Conservation (phyloP, 53 echinoderm and acorn worm species). For the Stichopus horrens region DNA sequence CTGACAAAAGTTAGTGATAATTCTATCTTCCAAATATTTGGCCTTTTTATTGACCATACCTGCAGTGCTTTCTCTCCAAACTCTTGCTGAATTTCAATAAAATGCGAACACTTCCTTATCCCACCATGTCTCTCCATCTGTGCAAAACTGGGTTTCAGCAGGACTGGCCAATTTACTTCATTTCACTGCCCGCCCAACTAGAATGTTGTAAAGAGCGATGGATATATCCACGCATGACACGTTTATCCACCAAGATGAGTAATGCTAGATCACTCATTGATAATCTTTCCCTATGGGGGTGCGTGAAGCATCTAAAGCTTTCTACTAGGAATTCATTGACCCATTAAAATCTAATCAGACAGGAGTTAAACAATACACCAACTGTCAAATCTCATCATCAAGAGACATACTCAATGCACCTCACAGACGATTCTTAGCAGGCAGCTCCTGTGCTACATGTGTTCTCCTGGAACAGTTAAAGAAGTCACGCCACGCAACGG, state of each 20-base stretch:
- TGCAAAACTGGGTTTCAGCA: too few species aligned
- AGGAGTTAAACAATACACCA: constrained; percentile 24
- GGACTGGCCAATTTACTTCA: not conserved
- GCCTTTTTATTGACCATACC: too few species aligned
- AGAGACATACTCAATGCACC: not conserved
- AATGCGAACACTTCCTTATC: too few species aligned
- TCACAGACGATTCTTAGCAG: not conserved
- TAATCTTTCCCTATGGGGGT: constrained; percentile 30
- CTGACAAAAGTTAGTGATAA: too few species aligned
- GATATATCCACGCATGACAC: constrained; percentile 38
- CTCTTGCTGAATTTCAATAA: too few species aligned
- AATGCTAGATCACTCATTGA: constrained; percentile 20
- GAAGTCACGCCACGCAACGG: not conserved
- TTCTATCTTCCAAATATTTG: too few species aligned
- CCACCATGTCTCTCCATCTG: too few species aligned
- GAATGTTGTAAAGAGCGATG: not conserved
- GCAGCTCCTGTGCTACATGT: not conserved
- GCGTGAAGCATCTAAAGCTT: not conserved
- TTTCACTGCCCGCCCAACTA: not conserved
- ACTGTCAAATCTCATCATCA: constrained; percentile 20
- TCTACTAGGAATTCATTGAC: constrained; percentile 39
- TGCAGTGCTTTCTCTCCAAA: too few species aligned
- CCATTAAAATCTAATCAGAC: constrained; percentile 38
- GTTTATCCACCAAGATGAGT: constrained; percentile 29
- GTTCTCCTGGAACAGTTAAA: not conserved